These are phyloP conservation scores for Tenthredo livida DNA, from an alignment of 2,888 invertebrate genomes.

Conservation along the genomic window DNA sequence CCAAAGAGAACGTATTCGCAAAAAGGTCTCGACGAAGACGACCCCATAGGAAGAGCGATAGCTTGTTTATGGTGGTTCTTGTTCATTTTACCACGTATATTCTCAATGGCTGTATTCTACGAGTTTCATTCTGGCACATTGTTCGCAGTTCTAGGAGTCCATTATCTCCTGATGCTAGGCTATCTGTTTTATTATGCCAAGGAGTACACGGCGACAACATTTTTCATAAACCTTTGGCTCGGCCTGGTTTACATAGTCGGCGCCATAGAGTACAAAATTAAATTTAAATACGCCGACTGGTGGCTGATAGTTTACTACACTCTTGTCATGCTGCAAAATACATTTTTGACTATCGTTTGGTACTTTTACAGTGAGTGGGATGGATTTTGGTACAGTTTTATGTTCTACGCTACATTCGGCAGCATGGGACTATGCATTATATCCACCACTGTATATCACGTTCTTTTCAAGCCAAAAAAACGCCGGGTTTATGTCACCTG, in stretches of 20 bases:
- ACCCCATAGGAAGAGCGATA: constrained; percentile 84
- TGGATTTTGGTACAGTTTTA: constrained; percentile 86
- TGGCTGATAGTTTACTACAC: constrained; percentile 86
- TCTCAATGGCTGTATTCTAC: constrained; percentile 85
- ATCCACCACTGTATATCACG: constrained; percentile 69
- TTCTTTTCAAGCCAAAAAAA: constrained; percentile 73
- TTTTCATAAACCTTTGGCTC: constrained; percentile 81
- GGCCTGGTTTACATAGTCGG: constrained; percentile 88
- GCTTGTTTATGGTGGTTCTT: constrained; percentile 89
- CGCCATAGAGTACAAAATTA: constrained; percentile 89
- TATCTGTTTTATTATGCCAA: constrained; percentile 85
- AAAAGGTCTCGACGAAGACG: constrained; percentile 88
- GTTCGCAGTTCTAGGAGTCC: constrained; percentile 80
- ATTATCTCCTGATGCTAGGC: constrained; percentile 84
- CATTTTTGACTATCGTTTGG: constrained; percentile 87
- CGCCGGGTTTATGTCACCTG: constrained; percentile 67
- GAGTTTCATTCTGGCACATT: constrained; percentile 81
- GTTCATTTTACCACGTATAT: constrained; percentile 86
- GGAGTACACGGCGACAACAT: constrained; percentile 80
- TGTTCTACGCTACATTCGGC: constrained; percentile 82
- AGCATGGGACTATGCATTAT: constrained; percentile 77
- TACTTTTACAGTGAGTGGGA: constrained; percentile 80
- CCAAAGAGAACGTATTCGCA: constrained; percentile 69
- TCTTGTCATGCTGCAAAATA: constrained; percentile 84
- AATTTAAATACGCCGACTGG: constrained; percentile 86